Evolutionary conservation across 2,113 vertebrate genomes (phyloP).

Genomic region (Oryzias javanicus): DNA sequence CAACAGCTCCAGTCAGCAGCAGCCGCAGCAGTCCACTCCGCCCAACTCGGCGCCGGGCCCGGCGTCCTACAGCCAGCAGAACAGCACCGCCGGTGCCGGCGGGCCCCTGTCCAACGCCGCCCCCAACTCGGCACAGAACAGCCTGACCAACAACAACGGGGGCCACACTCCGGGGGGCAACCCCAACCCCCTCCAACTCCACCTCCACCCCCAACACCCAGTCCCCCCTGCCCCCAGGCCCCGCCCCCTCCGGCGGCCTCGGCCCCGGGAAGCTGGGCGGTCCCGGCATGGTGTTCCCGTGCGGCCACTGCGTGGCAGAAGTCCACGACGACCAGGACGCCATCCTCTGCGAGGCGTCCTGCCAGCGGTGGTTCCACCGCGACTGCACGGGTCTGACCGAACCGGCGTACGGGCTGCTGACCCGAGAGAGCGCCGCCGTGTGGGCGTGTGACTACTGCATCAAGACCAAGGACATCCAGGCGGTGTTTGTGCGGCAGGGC

Average conservation of each 20-base stretch:
- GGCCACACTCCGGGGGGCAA: slow-evolving; percentile 74
- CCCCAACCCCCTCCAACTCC: slow-evolving; percentile 78
- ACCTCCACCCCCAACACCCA: slow-evolving; percentile 78
- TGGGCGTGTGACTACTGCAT: slow-evolving; percentile 99
- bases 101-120: slow-evolving; percentile 70
- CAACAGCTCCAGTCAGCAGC: slow-evolving; percentile 72
- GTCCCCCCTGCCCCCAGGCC: slow-evolving; percentile 72
- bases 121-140: slow-evolving; percentile 73
- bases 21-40: slow-evolving; percentile 75
- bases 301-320: slow-evolving; percentile 90
- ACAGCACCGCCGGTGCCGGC: slow-evolving; percentile 68
- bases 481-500: slow-evolving; percentile 92
- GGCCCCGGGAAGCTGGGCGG: slow-evolving; percentile 74
- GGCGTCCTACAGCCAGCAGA: slow-evolving; percentile 84
- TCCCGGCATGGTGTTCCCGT: slow-evolving; percentile 87
- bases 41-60: slow-evolving; percentile 78
- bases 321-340: slow-evolving; percentile 97
- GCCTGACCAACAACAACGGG: slow-evolving; percentile 75
- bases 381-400: slow-evolving; percentile 97
- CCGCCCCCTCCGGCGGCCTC: slow-evolving; percentile 65
- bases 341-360: slow-evolving; percentile 95
- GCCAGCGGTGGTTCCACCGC: slow-evolving; percentile 97
- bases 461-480: slow-evolving; percentile 99
- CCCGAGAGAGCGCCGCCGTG: slow-evolving; percentile 90
- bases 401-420: slow-evolving; percentile 93